Percentiles rank a stretch among this genome's conserved stretches.
Evolutionary conservation across 2,888 invertebrate genomes (phyloP).

Genomic region (Pelosia muscerda): DNA sequence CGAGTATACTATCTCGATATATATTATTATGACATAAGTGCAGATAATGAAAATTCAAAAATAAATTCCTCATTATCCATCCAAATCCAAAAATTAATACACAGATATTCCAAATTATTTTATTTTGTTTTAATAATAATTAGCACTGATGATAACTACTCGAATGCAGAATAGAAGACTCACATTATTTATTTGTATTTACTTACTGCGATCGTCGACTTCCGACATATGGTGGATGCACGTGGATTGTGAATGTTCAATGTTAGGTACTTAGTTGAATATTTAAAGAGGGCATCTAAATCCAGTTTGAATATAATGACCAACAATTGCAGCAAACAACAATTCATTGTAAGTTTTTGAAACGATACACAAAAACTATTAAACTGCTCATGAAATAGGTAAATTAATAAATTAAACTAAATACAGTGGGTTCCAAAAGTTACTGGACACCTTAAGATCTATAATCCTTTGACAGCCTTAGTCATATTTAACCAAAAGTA

Average conservation of each 20-base stretch:
- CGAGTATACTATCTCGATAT: too few species aligned
- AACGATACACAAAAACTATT: background rate
- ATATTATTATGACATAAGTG: too few species aligned
- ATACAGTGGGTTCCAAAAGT: too few species aligned
- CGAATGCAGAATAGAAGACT: too few species aligned
- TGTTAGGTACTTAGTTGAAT: background rate
- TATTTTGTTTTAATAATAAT: too few species aligned
- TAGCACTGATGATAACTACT: background rate
- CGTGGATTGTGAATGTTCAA: background rate
- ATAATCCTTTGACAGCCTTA: too few species aligned
- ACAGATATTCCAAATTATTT: background rate
- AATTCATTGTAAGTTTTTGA: background rate
- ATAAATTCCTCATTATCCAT: background rate
- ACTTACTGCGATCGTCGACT: background rate
- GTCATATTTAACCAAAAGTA: too few species aligned
- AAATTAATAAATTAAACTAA: too few species aligned
- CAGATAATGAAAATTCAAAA: background rate
- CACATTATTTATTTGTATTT: too few species aligned
- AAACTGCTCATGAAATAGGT: background rate
- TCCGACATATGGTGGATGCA: background rate
- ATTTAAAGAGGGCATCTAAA: background rate
- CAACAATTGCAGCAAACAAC: too few species aligned
- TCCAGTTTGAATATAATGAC: conserved; percentile 2
- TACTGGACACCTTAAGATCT: too few species aligned
- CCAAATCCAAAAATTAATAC: background rate